phyloP scores from a whole-genome alignment of 2,797 vertebrate genomes.

The Podarcis siculus region DNA sequence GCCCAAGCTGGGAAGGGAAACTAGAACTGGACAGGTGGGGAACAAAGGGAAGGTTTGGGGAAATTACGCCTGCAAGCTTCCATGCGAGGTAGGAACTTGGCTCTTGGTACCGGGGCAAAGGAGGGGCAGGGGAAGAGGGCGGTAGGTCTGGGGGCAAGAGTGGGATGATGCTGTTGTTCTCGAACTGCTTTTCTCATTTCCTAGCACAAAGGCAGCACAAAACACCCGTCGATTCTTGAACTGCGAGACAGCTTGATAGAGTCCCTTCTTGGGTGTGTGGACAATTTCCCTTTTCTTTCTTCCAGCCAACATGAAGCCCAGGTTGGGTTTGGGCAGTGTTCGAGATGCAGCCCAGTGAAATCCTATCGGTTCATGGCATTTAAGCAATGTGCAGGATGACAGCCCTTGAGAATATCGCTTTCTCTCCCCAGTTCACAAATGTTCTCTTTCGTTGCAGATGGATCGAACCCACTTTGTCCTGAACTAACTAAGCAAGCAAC shows the following conservation, averaged over 20 bases:
- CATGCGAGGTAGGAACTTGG: neutral
- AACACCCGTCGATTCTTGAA: neutral
- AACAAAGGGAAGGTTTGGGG: neutral
- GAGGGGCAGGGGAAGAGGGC: neutral
- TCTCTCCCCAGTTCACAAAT: neutral
- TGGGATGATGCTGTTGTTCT: neutral
- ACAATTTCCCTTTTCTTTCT: neutral
- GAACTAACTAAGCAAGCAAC: neutral
- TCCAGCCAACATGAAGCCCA: neutral
- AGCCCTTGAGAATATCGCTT: neutral
- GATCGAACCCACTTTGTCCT: neutral
- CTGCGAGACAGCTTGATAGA: neutral
- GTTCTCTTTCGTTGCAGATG: slow-evolving; percentile 19
- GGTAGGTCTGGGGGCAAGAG: neutral
- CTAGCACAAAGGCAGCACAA: neutral
- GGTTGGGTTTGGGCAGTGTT: neutral
- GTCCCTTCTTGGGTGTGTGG: neutral
- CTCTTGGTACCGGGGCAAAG: neutral
- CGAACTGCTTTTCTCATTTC: neutral
- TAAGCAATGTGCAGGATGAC: neutral
- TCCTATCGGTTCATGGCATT: neutral
- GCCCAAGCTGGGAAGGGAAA: neutral
- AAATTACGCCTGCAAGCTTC: slow-evolving; percentile 5
- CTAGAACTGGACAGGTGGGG: slow-evolving; percentile 6
- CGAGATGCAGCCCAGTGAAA: neutral